Evolutionary conservation across 1,140 invertebrate species (phyloP).

Genomic region (Trichomalopsis sarcophagae): DNA sequence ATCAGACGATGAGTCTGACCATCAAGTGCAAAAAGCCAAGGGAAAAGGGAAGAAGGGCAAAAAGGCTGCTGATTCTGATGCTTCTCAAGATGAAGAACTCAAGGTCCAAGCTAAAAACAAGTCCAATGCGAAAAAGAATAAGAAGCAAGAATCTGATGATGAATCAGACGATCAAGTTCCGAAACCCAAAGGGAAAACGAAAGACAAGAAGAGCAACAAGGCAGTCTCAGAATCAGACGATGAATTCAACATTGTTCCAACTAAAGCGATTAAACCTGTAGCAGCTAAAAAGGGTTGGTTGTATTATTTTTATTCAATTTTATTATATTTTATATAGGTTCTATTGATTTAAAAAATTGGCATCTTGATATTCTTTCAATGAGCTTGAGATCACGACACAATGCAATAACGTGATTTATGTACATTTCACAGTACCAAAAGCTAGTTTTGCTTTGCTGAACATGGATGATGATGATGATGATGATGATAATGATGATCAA

Average conservation of each 20-base stretch:
- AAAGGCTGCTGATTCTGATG: slow-evolving; percentile 68
- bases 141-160: slow-evolving; percentile 58
- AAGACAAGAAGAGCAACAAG: slow-evolving; percentile 73
- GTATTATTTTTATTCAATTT: slow-evolving; percentile 7
- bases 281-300: slow-evolving; percentile 39
- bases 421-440: slow-evolving; percentile 58
- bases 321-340: background rate
- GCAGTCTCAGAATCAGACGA: slow-evolving; percentile 54
- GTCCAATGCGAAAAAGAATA: slow-evolving; percentile 76
- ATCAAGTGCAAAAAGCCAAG: slow-evolving; percentile 54
- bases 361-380: background rate
- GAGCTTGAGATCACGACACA: background rate
- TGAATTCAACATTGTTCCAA: slow-evolving; percentile 47
- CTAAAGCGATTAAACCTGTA: slow-evolving; percentile 51
- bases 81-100: slow-evolving; percentile 68
- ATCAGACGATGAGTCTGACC: slow-evolving; percentile 56
- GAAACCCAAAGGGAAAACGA: slow-evolving; percentile 73
- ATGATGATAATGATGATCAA: slow-evolving; percentile 52
- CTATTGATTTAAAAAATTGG: background rate
- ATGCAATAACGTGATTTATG: background rate
- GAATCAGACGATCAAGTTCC: slow-evolving; percentile 71
- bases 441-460: slow-evolving; percentile 79
- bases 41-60: slow-evolving; percentile 64
- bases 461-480: slow-evolving; percentile 75
- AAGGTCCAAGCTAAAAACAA: slow-evolving; percentile 66